Base-by-base conservation (phyloP, 1,140 invertebrate genomes). In the Drosophila guanche region DNA sequence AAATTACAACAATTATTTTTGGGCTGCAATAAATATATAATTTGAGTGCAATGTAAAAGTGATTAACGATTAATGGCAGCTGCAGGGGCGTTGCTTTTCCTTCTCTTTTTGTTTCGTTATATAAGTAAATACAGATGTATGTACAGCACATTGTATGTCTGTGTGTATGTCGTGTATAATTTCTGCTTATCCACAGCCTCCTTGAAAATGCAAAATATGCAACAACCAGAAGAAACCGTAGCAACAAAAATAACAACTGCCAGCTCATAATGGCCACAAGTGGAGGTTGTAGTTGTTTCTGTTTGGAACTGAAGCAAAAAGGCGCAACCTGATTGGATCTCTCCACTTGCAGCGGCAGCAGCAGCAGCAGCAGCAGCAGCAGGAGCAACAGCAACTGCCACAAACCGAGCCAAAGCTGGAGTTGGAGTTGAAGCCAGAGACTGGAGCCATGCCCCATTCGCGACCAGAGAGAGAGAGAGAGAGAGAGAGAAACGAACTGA, bases 31-130 rank as follows among this genome's bases (percentile, higher is more conserved):
- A 61, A 61, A 61, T 61, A 45, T 53, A 61, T 67, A 68, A 68
- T 68, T 48, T 54, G 33, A 68, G 43, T 40, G 62, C 68, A 51
- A 61, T 60, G 63, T 48, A 50, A 41, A 48, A 56, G 57, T 88
- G 81, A 74, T 88, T 81, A 85, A 81, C 83, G 83, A 88, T 77
- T 85, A 86, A 86, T 88, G 83, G 77, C 81, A 88, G 81, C 81
- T 86, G 81, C 60, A 80, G 73, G 83, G 81, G 77, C 81, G 81
- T 80, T 60, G 43, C 80, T 48, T 29, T 50, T 85, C 72, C 60
- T 56, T 59, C 46, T 23, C 58, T 37, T 60, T 55, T 27, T 22
- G 42, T 48, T 16, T 63, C 7, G 29, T 46, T 6, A 6, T 33
- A 3, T 45, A 42, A 20, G 16, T 20, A 20, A 20, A 20, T 66